phyloP scores from a whole-genome alignment of 2,113 vertebrate species.

The Hemiprocne comata region DNA sequence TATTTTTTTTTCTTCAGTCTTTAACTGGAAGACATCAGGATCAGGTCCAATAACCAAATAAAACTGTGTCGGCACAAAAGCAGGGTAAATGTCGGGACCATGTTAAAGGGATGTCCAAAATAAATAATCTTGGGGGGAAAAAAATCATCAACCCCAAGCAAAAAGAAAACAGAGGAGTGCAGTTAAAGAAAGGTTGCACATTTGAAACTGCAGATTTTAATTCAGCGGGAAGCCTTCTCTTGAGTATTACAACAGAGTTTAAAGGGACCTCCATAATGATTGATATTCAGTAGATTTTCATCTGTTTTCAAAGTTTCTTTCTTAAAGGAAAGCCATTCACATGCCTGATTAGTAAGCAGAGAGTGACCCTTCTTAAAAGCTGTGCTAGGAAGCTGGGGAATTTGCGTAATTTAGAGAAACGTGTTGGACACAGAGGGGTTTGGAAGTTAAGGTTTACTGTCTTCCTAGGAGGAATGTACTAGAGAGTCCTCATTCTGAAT shows the following conservation, averaged over 20 bases:
- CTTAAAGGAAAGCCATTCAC: slow-evolving; percentile 65
- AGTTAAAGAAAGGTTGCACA: slow-evolving; percentile 34
- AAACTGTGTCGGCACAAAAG: not conserved
- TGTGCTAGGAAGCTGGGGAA: slow-evolving; percentile 58
- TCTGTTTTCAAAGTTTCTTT: slow-evolving; percentile 72
- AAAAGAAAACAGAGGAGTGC: slow-evolving; percentile 9
- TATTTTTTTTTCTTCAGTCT: not conserved
- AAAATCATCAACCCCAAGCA: not conserved
- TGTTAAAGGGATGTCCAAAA: slow-evolving; percentile 17
- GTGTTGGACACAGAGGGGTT: slow-evolving; percentile 45
- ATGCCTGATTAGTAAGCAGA: slow-evolving; percentile 71
- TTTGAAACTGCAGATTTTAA: slow-evolving; percentile 61
- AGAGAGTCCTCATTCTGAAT: slow-evolving; percentile 4
- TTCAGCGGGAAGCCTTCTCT: slow-evolving; percentile 59
- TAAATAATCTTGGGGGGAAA: not conserved
- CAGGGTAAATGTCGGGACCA: not conserved
- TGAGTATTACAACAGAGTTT: slow-evolving; percentile 62
- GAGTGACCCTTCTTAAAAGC: slow-evolving; percentile 44
- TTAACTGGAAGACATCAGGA: not conserved
- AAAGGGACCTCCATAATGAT: slow-evolving; percentile 66
- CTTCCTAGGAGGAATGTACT: slow-evolving; percentile 30
- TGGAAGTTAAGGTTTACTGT: slow-evolving; percentile 16
- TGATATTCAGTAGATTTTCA: slow-evolving; percentile 72
- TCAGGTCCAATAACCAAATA: not conserved
- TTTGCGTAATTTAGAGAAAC: slow-evolving; percentile 62